Evolutionary conservation across 2,113 vertebrate species (phyloP), one percentile per base, ranked within the genome.

Genomic region (Gila orcuttii): DNA sequence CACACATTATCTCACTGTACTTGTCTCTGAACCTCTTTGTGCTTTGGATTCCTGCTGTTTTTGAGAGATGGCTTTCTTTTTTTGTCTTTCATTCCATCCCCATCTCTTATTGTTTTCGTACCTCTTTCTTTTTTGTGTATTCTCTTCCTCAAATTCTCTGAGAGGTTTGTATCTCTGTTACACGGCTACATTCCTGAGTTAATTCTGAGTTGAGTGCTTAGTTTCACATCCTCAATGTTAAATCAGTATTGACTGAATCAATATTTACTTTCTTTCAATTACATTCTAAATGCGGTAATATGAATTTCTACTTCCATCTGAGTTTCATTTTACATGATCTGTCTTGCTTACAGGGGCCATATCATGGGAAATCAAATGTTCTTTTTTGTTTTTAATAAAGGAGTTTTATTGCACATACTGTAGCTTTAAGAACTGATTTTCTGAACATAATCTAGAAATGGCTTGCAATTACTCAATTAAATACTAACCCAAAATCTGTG

Each of bases 21-120:
- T 23, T 80, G 36, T 83, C 85, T 82, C 77, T 73, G 74, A 80
- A 76, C 39, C 42, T 79, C 31, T 59, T 28, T 76, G 9, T 83
- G 31, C 85, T 39, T 76, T 75, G 45, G 57, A 80, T 47, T 23
- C 60, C 50, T 50, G 31, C n/a, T 79, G 17, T 82, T 33, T 68
- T 59, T 50, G 52, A 25, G 11, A 64, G 50, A 57, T 5, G 15
- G 3, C 21, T 47, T 80, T n/a, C n/a, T 23, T 47, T 28, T 57
- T 39, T 39, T 59, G 52, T 47, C 39, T 81, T 57, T 73, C 31
- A 50, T 45, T 59, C 57, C n/a, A 71, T 64, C 55, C 9, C 10
- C 8, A 71, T 55, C 33, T 66, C 10, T 36, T 57, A 57, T 57
- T 57, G n/a, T 74, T 64, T 52, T n/a, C n/a, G n/a, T n/a, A 42